Percentiles rank a stretch among this genome's conserved stretches.
Evolutionary conservation across 2,113 vertebrate species (phyloP).

Genomic region (Piaya cayana): DNA sequence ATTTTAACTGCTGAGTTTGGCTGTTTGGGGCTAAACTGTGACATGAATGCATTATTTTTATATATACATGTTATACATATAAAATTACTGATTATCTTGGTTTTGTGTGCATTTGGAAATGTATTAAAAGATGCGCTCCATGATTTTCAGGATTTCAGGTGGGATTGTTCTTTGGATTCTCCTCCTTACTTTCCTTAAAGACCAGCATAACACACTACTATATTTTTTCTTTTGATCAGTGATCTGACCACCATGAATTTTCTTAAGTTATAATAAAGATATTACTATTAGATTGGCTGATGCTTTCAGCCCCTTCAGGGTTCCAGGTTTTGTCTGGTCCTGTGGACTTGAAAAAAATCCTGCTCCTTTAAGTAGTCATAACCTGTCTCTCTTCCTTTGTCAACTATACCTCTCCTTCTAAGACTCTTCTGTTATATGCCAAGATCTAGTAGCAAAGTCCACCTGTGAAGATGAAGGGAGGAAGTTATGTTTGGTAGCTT

Average conservation of each 20-base stretch:
- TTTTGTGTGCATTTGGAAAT: background rate
- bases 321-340: background rate
- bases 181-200: background rate
- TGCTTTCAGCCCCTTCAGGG: background rate
- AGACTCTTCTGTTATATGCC: background rate
- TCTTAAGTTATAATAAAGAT: background rate
- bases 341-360: background rate
- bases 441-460: background rate
- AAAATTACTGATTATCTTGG: background rate
- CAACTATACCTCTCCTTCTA: background rate
- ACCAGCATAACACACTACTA: background rate
- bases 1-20: too few relatives aligned
- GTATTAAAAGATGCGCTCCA: background rate
- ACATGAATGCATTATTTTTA: background rate
- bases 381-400: background rate
- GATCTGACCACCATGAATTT: background rate
- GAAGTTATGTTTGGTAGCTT: background rate
- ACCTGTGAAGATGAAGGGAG: background rate
- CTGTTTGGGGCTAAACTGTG: too few relatives aligned
- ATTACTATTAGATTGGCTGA: background rate
- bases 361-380: background rate
- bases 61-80: too few relatives aligned
- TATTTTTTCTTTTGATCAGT: background rate
- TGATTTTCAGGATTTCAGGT: background rate
- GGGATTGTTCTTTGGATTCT: background rate